These are phyloP conservation scores for Mythimna impura DNA, from an alignment of 2,888 invertebrate species.

Conservation along the genomic window DNA sequence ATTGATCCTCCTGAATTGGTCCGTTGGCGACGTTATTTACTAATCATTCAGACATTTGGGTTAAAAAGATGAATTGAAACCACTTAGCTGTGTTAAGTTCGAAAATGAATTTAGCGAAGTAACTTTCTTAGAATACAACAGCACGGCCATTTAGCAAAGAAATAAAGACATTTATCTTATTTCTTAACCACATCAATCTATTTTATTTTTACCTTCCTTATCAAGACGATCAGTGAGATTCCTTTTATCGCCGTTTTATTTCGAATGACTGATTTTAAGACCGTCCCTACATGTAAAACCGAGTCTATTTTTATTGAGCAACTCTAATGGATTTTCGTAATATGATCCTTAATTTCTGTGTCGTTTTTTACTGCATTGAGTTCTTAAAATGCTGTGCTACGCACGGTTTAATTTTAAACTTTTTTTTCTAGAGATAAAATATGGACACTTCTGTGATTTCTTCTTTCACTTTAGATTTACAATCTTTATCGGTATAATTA, in stretches of 20 bases:
- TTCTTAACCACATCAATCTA: slow-evolving; percentile 14
- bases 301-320: slow-evolving; percentile 87
- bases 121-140: background rate
- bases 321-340: slow-evolving; percentile 89
- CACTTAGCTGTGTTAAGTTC: background rate
- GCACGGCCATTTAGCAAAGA: background rate
- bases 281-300: slow-evolving; percentile 58
- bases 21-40: too few species aligned
- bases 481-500: background rate
- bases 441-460: slow-evolving; percentile 53
- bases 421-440: slow-evolving; percentile 74
- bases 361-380: slow-evolving; percentile 80
- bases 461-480: slow-evolving; percentile 15
- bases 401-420: slow-evolving; percentile 74
- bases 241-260: slow-evolving; percentile 78
- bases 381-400: slow-evolving; percentile 78
- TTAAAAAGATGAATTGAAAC: too few species aligned
- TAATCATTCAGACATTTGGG: too few species aligned
- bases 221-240: slow-evolving; percentile 65
- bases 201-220: slow-evolving; percentile 59
- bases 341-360: slow-evolving; percentile 85
- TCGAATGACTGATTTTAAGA: slow-evolving; percentile 84
- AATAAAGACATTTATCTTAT: slow-evolving; percentile 18
- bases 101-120: background rate
- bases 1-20: too few species aligned